Percentiles rank a stretch among this genome's conserved stretches.
Evolutionary conservation across 2,113 vertebrate genomes (phyloP).

Genomic region (Thryonomys swinderianus): DNA sequence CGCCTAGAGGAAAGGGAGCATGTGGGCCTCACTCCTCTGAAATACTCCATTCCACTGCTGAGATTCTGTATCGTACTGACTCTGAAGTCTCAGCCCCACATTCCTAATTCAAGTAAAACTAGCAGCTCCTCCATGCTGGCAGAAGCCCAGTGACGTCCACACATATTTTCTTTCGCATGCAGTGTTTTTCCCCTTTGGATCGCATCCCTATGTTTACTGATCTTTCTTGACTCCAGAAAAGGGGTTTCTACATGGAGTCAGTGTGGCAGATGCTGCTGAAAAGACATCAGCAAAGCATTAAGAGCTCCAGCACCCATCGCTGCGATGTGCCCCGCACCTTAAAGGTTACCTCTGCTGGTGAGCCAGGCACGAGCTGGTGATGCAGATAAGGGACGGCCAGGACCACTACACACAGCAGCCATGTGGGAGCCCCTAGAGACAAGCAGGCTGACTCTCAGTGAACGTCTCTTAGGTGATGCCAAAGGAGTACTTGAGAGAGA

Average conservation of each 20-base stretch:
- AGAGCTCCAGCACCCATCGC: neutral
- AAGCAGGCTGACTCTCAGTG: conserved; percentile 57
- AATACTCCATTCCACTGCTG: neutral
- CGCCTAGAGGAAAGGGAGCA: neutral
- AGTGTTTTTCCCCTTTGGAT: neutral
- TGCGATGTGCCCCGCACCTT: neutral
- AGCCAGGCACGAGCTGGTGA: conserved; percentile 37
- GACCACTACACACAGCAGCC: neutral
- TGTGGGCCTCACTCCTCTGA: conserved; percentile 44
- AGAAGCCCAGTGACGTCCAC: neutral
- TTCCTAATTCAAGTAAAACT: conserved; percentile 44
- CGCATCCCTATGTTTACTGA: neutral
- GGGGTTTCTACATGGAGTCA: neutral
- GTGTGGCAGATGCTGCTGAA: conserved; percentile 40
- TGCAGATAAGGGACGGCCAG: conserved; percentile 4
- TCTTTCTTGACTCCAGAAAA: neutral
- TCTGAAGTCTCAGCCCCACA: neutral
- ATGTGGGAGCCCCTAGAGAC: conserved; percentile 28
- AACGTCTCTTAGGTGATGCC: conserved; percentile 43
- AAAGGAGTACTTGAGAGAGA: conserved; percentile 39
- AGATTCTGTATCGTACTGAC: conserved; percentile 52
- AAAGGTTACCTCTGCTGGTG: neutral
- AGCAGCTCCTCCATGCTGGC: neutral
- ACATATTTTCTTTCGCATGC: neutral
- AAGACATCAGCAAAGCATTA: neutral